Conservation (phyloP, 2,113 vertebrate genomes). For the Oncorhynchus nerka region DNA sequence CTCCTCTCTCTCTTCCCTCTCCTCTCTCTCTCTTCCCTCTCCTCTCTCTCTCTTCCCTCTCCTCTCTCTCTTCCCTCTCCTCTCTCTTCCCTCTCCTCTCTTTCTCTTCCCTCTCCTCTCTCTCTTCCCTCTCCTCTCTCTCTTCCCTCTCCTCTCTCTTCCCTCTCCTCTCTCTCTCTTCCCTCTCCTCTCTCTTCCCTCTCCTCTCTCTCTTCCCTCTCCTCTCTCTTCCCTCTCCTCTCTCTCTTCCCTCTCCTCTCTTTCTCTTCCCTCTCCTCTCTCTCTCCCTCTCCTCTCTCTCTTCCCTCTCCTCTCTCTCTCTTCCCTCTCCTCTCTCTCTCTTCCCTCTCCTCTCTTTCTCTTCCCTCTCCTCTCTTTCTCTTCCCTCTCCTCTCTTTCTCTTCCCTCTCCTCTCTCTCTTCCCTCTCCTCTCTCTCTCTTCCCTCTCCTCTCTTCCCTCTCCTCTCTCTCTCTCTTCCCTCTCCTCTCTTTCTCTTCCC, state of each 20-base stretch:
- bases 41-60: not conserved
- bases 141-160: not conserved
- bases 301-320: no score
- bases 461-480: not conserved
- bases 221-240: not conserved
- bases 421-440: not conserved
- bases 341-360: no score
- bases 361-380: no score
- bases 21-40: not conserved
- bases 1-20: not conserved
- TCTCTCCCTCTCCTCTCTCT: not conserved
- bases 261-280: no score
- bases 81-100: not conserved
- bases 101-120: not conserved
- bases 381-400: no score
- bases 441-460: no score
- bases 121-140: not conserved
- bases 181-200: not conserved
- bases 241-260: not conserved
- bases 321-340: no score
- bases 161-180: not conserved
- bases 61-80: not conserved
- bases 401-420: no score
- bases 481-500: not conserved
- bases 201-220: not conserved